phyloP scores from a whole-genome alignment of 2,888 invertebrate genomes.

The Amiota communis region DNA sequence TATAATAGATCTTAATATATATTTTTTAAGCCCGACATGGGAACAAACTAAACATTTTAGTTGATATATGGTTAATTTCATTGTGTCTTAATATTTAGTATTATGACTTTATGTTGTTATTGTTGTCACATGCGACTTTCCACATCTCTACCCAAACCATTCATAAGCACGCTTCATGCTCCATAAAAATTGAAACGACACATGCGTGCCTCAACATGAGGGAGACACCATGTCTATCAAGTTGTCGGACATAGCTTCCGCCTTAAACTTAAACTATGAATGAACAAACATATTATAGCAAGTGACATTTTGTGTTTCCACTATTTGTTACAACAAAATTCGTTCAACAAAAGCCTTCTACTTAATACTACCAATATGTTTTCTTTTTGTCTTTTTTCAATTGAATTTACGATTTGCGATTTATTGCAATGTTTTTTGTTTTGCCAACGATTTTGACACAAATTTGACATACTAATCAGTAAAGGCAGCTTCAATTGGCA shows the following conservation, averaged over 20 bases:
- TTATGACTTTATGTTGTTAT: too few species aligned
- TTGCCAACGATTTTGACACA: conserved; percentile 53
- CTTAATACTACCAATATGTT: conserved; percentile 13
- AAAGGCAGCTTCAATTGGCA: not conserved
- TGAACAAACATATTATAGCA: too few species aligned
- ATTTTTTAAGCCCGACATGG: too few species aligned
- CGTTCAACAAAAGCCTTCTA: not conserved
- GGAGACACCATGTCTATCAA: conserved; percentile 1
- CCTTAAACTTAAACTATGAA: not conserved
- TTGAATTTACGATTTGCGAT: conserved; percentile 36
- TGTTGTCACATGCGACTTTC: too few species aligned
- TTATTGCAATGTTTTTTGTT: not conserved
- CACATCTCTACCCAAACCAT: too few species aligned
- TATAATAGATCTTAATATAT: too few species aligned
- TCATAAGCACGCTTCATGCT: too few species aligned
- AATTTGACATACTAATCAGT: conserved; percentile 49
- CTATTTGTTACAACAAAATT: not conserved
- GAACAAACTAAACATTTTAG: too few species aligned
- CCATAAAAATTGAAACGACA: not conserved
- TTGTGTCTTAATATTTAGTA: too few species aligned
- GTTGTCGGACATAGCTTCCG: not conserved
- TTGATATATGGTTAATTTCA: too few species aligned
- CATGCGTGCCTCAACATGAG: conserved; percentile 20
- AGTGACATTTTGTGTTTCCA: not conserved
- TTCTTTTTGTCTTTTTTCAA: conserved; percentile 55